Base-by-base conservation (phyloP, 1,140 invertebrate species). In the Papilio dardanus region DNA sequence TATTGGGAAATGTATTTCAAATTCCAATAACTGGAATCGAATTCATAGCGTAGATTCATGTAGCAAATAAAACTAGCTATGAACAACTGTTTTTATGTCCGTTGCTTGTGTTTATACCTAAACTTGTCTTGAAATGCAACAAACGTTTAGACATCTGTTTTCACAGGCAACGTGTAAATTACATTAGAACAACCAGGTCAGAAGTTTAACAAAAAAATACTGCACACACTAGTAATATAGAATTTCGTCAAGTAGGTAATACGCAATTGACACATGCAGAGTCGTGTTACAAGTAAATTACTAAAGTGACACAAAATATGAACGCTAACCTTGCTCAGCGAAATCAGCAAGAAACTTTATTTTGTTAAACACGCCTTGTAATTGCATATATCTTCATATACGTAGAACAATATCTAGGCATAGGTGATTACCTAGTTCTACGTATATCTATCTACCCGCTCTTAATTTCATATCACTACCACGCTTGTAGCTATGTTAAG, bases 1-100 rank as follows among this genome's bases (percentile, higher is more conserved):
- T 62, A 28, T 62, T 62, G 54, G 54, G 12, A 62, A 62, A 62
- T 28, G 54, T 62, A 62, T 62, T 62, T 62, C 54, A 62, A 62
- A 62, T 62, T 62, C 54, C 54, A 62, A 62, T 62, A 62, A 62
- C 54, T 62, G 54, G 30, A 62, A 62, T 62, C 54, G 54, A 62
- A 62, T 62, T 30, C 54, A 28, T 62, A 62, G 24, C 10, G 54
- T 62, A 62, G 54, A 28, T 54, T 62, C 24, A 30, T 12, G 54
- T 24, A 14, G 12, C 54, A 28, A 62, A 62, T 62, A 62, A 62
- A 62, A 62, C 54, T 28, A 62, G 54, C 54, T 62, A 28, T 28
- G 21, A 28, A 62, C 54, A 28, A 62, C 54, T 62, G 54, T 62
- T 58, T 58, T 58, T 62, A 62, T 62, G 21, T 28, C n/a, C 12